These are phyloP conservation scores for Macrophya alboannulata DNA, from an alignment of 2,888 invertebrate genomes.

Conservation along the genomic window DNA sequence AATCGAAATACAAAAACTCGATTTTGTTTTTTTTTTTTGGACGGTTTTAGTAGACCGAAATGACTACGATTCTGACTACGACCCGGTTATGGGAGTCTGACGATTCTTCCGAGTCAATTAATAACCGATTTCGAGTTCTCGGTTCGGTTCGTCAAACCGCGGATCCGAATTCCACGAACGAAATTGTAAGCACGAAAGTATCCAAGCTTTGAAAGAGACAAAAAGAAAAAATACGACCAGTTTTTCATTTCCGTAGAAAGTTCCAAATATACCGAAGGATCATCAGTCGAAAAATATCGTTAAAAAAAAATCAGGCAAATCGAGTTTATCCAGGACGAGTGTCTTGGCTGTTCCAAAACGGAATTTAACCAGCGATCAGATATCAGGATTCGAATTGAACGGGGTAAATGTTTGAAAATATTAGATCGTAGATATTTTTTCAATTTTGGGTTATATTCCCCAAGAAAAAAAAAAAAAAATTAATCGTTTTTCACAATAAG, in stretches of 20 bases:
- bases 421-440: not conserved
- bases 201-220: not conserved
- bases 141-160: not conserved
- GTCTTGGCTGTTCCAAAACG: constrained; percentile 33
- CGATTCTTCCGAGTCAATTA: constrained; percentile 30
- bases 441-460: not conserved
- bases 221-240: no score
- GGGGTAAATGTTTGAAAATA: constrained; percentile 22
- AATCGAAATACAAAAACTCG: not conserved
- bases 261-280: not conserved
- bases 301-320: not conserved
- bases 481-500: constrained; percentile 53
- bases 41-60: not conserved
- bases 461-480: not conserved
- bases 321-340: constrained; percentile 20
- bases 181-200: not conserved
- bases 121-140: not conserved
- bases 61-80: constrained; percentile 32
- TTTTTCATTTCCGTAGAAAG: not conserved
- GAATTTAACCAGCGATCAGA: not conserved
- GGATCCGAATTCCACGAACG: not conserved
- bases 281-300: not conserved
- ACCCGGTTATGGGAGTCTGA: constrained; percentile 21
- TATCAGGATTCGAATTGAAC: not conserved
- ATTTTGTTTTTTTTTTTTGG: not conserved